A percentile compares a stretch with the other conserved stretches of the same genome.
Evolutionary conservation across 2,888 invertebrate species (phyloP).

Genomic region (Drosophila longiperda): DNA sequence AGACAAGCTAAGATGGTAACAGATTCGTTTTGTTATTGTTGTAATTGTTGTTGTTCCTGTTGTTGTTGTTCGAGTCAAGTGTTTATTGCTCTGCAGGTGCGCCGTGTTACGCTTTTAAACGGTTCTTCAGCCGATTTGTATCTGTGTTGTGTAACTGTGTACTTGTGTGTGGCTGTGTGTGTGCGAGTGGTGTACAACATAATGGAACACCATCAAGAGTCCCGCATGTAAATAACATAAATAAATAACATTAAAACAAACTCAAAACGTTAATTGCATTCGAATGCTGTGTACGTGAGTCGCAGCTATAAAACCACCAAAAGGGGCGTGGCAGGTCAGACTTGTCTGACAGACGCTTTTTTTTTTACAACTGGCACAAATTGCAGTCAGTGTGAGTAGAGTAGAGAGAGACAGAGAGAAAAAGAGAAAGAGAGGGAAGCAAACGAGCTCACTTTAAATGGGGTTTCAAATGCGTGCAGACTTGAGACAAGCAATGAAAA

Average conservation of each 20-base stretch:
- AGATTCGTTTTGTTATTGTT: constrained; percentile 20
- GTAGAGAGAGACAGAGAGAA: background rate
- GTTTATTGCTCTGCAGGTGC: constrained; percentile 70
- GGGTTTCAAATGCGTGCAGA: background rate
- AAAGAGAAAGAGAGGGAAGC: background rate
- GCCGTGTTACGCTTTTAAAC: constrained; percentile 65
- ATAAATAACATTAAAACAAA: constrained; percentile 69
- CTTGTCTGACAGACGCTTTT: constrained; percentile 5
- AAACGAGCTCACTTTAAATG: background rate
- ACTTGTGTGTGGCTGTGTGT: background rate
- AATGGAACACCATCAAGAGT: constrained; percentile 54
- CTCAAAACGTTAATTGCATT: constrained; percentile 69
- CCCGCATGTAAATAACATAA: constrained; percentile 62
- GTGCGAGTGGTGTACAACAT: constrained; percentile 1
- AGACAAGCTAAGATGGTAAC: constrained; percentile 46
- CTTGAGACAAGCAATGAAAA: background rate
- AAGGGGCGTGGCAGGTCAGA: constrained; percentile 51
- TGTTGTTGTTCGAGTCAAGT: constrained; percentile 48
- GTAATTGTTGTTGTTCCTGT: constrained; percentile 7
- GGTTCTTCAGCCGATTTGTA: constrained; percentile 56
- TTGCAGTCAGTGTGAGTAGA: constrained; percentile 14
- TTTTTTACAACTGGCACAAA: constrained; percentile 30
- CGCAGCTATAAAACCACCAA: constrained; percentile 38
- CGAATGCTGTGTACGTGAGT: constrained; percentile 59
- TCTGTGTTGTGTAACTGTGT: constrained; percentile 24